Conservation (phyloP, 2,113 vertebrate species). For the Apodemus speciosus region DNA sequence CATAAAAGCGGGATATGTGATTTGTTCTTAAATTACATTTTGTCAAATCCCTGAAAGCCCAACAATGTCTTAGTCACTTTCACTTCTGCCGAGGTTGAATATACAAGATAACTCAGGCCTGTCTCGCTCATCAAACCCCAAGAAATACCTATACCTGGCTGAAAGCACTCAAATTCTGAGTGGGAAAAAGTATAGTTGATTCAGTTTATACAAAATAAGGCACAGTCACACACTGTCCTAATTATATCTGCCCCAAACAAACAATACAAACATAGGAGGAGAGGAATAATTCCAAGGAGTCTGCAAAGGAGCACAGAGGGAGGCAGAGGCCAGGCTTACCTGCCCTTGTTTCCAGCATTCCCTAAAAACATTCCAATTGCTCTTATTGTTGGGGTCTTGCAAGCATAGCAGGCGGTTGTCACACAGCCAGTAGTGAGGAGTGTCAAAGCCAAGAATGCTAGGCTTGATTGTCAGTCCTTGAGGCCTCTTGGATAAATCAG, state of each 20-base stretch:
- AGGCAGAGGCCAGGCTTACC: conserved; percentile 72
- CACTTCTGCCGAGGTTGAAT: neutral
- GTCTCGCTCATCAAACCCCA: neutral
- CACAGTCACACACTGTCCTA: neutral
- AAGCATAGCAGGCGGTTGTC: conserved; percentile 88
- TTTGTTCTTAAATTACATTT: neutral
- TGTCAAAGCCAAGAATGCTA: conserved; percentile 87
- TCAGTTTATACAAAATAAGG: neutral
- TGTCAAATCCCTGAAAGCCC: neutral
- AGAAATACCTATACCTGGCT: neutral
- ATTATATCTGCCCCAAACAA: neutral
- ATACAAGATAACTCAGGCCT: neutral
- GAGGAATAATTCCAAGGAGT: neutral
- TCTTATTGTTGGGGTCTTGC: conserved; percentile 89
- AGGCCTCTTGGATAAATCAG: conserved; percentile 83
- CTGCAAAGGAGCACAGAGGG: neutral
- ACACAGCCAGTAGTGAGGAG: conserved; percentile 89
- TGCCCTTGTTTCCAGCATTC: conserved; percentile 91
- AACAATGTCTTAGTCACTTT: neutral
- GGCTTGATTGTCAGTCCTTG: conserved; percentile 86
- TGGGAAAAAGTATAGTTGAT: neutral
- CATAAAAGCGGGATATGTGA: neutral
- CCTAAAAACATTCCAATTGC: conserved; percentile 90
- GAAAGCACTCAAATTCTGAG: neutral
- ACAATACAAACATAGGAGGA: neutral